Evolutionary conservation across 1,140 invertebrate genomes (phyloP).

Genomic region (Heliconius eleuchia): DNA sequence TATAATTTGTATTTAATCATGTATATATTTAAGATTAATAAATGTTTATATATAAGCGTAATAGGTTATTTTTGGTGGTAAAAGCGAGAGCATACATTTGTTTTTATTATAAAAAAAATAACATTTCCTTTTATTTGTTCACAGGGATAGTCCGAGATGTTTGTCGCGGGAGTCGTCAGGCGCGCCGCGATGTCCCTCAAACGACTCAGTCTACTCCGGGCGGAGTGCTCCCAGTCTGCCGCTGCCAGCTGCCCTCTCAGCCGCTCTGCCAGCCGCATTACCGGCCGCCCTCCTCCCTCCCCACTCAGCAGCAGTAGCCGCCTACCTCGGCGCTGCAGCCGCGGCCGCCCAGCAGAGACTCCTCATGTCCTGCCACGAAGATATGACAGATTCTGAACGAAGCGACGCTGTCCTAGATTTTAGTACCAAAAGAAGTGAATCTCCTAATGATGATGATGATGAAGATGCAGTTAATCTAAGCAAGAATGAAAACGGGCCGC

Average conservation of each 20-base stretch:
- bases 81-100: too few relatives aligned
- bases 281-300: constrained; percentile 85
- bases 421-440: constrained; percentile 84
- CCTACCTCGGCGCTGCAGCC: constrained; percentile 86
- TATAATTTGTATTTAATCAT: not conserved
- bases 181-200: constrained; percentile 85
- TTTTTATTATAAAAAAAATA: not conserved
- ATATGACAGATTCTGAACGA: constrained; percentile 81
- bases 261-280: constrained; percentile 81
- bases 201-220: constrained; percentile 86
- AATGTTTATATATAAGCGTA: too few relatives aligned
- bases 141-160: constrained; percentile 90
- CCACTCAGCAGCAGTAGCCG: constrained; percentile 89
- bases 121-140: constrained; percentile 69
- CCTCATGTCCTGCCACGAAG: constrained; percentile 88
- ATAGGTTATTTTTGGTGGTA: too few relatives aligned
- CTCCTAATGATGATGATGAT: constrained; percentile 83
- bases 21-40: not conserved
- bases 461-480: constrained; percentile 86
- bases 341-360: constrained; percentile 87
- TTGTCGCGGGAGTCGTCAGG: constrained; percentile 89
- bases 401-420: constrained; percentile 87
- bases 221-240: constrained; percentile 82
- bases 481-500: constrained; percentile 87
- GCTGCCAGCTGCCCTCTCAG: constrained; percentile 77